Conservation (phyloP, 2,113 vertebrate genomes). For the Nestor notabilis region DNA sequence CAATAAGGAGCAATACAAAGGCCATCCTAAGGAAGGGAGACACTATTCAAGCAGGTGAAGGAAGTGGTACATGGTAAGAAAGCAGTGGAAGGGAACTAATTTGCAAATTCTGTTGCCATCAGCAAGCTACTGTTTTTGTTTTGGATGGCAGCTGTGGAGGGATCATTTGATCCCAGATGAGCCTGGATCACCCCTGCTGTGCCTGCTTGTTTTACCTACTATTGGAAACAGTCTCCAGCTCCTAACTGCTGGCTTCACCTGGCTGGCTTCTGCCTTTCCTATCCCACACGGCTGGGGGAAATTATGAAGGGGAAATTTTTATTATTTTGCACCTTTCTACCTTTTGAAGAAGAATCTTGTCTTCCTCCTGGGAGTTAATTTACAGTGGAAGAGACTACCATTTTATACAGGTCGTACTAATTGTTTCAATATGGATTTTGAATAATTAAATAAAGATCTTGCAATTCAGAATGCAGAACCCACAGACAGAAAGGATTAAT, state of each 20-base stretch:
- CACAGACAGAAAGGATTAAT: background rate
- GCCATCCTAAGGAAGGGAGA: background rate
- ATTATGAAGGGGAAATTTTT: background rate
- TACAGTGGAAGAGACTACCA: background rate
- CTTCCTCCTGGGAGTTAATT: background rate
- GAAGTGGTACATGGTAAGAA: background rate
- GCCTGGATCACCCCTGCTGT: background rate
- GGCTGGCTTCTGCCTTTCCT: background rate
- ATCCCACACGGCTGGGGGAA: background rate
- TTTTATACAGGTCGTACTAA: background rate
- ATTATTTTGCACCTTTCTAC: background rate
- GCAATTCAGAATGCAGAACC: background rate
- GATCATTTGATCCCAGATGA: background rate
- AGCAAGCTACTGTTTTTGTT: background rate
- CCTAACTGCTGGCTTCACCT: background rate
- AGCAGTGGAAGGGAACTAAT: background rate
- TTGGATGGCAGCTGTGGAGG: background rate
- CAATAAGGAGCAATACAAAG: background rate
- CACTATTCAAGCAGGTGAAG: background rate
- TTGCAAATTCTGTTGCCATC: background rate
- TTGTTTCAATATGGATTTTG: background rate
- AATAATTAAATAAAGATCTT: background rate
- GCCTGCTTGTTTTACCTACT: background rate
- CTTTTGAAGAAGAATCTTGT: background rate
- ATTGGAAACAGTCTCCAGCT: accelerated